A percentile compares a stretch with the other conserved stretches of the same genome.
Evolutionary conservation across 2,888 invertebrate genomes (phyloP).

Genomic region (Drosophila peninsularis): DNA sequence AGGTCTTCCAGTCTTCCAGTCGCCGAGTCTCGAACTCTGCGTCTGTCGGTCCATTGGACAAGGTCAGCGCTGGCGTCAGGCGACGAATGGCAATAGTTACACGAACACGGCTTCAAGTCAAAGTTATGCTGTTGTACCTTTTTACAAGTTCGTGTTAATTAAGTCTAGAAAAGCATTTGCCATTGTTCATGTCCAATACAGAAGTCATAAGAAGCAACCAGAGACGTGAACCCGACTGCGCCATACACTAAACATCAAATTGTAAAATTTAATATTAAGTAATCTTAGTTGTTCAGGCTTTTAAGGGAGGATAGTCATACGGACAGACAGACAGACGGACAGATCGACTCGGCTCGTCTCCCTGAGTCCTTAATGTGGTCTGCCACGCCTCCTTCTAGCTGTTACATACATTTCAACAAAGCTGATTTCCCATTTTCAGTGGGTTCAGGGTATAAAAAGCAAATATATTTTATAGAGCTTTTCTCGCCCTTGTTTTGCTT

Average conservation of each 20-base stretch:
- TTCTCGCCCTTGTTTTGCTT: not conserved
- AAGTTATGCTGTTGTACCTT: conserved; percentile 40
- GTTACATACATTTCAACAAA: no score
- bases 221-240: not conserved
- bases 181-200: conserved; percentile 48
- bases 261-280: no score
- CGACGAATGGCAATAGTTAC: conserved; percentile 29
- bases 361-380: no score
- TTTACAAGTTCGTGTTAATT: conserved; percentile 67
- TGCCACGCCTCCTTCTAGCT: no score
- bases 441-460: no score
- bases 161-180: conserved; percentile 58
- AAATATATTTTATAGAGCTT: no score
- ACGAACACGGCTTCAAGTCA: conserved; percentile 17
- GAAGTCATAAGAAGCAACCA: conserved; percentile 8
- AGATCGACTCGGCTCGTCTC: no score
- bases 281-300: no score
- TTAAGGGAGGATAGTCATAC: no score
- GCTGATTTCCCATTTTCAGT: no score
- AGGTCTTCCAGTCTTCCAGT: conserved; percentile 12
- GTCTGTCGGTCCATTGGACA: conserved; percentile 48
- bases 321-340: no score
- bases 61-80: conserved; percentile 49
- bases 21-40: not conserved
- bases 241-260: no score